These are phyloP conservation scores for Drosophila nigrodunni DNA, from an alignment of 1,140 invertebrate species.

Conservation along the genomic window DNA sequence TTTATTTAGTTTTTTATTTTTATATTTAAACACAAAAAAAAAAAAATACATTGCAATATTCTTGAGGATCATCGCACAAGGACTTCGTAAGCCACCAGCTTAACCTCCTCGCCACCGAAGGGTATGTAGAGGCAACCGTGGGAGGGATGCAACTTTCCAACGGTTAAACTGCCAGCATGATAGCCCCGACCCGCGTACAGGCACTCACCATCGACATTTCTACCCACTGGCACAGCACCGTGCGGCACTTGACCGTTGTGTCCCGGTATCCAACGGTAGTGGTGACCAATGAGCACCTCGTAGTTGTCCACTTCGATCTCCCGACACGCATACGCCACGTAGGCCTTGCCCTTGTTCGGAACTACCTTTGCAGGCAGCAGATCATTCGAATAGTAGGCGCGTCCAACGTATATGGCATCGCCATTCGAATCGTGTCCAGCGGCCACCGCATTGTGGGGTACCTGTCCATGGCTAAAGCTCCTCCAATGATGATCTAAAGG, in stretches of 20 bases:
- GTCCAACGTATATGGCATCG: constrained; percentile 90
- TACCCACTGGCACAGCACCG: constrained; percentile 86
- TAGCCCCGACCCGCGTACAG: constrained; percentile 88
- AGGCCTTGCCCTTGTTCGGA: constrained; percentile 85
- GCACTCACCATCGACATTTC: constrained; percentile 87
- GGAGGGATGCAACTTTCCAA: constrained; percentile 87
- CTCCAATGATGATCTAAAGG: constrained; percentile 63
- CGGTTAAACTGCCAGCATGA: constrained; percentile 87
- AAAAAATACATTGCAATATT: no score
- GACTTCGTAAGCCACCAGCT: constrained; percentile 87
- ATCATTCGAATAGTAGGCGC: constrained; percentile 89
- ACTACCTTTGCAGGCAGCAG: constrained; percentile 91
- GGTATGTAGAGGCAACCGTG: constrained; percentile 88
- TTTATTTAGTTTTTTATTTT: no score
- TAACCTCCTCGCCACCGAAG: constrained; percentile 87
- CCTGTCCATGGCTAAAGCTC: constrained; percentile 51
- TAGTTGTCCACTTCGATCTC: constrained; percentile 66
- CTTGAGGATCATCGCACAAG: constrained; percentile 26
- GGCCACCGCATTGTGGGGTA: constrained; percentile 86
- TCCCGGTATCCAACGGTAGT: constrained; percentile 85
- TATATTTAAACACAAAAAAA: no score
- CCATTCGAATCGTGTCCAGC: constrained; percentile 90
- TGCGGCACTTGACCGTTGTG: constrained; percentile 85
- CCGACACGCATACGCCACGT: constrained; percentile 67
- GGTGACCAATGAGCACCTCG: constrained; percentile 84